Conservation (phyloP, 1,140 invertebrate species). For the Ips typographus region DNA sequence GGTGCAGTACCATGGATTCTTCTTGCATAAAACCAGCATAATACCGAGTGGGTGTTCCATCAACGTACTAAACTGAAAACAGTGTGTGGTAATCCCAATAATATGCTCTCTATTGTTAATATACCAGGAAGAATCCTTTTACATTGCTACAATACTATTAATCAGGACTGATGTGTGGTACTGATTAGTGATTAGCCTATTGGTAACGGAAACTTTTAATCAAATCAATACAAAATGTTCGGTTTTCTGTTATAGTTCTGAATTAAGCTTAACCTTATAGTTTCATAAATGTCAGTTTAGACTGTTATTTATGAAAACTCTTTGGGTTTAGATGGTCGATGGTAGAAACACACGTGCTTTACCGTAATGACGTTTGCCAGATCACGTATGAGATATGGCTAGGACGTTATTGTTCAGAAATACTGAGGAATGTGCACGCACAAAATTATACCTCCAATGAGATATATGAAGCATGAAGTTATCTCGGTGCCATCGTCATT, state of each 20-base stretch:
- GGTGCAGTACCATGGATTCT: conserved; percentile 19
- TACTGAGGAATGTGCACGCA: conserved; percentile 36
- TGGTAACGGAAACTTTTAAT: too few species aligned
- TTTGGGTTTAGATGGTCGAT: conserved; percentile 17
- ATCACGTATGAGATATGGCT: conserved; percentile 37
- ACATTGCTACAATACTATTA: too few species aligned
- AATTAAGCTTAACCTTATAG: too few species aligned
- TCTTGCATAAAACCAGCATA: conserved; percentile 10
- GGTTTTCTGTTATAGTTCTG: too few species aligned
- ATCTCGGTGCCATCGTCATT: conserved; percentile 31
- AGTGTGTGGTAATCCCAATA: too few species aligned
- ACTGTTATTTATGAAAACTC: neutral
- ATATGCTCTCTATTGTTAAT: too few species aligned
- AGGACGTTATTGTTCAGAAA: conserved; percentile 33
- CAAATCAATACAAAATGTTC: too few species aligned
- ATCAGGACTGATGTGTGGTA: too few species aligned
- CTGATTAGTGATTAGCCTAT: too few species aligned
- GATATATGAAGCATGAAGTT: conserved; percentile 35
- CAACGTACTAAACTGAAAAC: conserved; percentile 8
- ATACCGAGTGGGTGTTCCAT: conserved; percentile 26
- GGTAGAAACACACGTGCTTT: conserved; percentile 30
- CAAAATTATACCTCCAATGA: conserved; percentile 35
- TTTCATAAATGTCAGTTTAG: too few species aligned
- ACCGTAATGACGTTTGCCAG: conserved; percentile 33
- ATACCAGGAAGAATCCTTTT: too few species aligned